A percentile compares a stretch with the other conserved stretches of the same genome.
These are phyloP conservation scores for Hydrotaea diabolus DNA, from an alignment of 2,888 invertebrate genomes.

Conservation along the genomic window DNA sequence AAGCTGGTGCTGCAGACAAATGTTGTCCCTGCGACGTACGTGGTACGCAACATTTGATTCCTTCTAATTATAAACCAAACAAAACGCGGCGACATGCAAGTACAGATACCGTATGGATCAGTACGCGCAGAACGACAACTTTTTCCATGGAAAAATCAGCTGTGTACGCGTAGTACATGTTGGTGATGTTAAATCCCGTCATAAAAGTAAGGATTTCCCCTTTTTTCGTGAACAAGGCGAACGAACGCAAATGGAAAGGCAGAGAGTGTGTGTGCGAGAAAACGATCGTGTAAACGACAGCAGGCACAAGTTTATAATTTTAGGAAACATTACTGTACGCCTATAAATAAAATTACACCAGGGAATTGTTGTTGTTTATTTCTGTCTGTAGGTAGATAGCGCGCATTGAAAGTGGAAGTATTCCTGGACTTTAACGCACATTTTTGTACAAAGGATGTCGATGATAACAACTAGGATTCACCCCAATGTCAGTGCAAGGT, in stretches of 20 bases:
- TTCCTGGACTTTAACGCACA: not conserved
- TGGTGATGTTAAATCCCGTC: constrained; percentile 35
- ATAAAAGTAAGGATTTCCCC: constrained; percentile 32
- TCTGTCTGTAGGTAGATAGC: too few relatives aligned
- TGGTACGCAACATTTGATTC: not conserved
- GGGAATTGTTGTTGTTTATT: not conserved
- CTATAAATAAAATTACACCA: constrained; percentile 46
- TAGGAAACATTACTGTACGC: constrained; percentile 51
- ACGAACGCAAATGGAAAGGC: not conserved
- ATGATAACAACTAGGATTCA: constrained; percentile 15
- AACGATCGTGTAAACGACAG: not conserved
- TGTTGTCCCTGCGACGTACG: not conserved
- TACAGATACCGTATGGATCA: constrained; percentile 3
- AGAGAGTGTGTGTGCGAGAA: not conserved
- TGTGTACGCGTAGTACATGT: too few relatives aligned
- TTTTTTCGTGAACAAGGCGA: not conserved
- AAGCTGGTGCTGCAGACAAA: not conserved
- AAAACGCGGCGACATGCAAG: not conserved
- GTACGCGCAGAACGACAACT: not conserved
- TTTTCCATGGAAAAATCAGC: constrained; percentile 5
- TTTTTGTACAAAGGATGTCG: not conserved
- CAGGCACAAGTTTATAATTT: not conserved
- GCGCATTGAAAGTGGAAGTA: not conserved
- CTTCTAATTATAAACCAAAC: constrained; percentile 49
- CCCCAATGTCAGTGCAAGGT: not conserved